Conservation (phyloP, 2,888 invertebrate species). For the Coelopa pilipes region DNA sequence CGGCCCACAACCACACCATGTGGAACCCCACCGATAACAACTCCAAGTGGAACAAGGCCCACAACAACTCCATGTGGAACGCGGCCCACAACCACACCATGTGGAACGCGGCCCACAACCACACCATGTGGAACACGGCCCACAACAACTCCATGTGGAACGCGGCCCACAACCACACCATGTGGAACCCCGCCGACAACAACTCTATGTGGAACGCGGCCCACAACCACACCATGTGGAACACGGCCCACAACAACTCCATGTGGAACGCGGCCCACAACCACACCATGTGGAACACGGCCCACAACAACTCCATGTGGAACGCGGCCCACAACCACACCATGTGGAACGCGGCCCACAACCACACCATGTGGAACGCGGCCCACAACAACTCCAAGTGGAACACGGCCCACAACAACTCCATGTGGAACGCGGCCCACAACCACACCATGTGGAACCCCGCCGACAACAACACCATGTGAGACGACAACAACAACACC, state of each 20-base stretch:
- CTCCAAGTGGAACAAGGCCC: not conserved
- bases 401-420: not conserved
- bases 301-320: slow-evolving; percentile 9
- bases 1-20: not conserved
- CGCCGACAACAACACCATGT: not conserved
- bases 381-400: not conserved
- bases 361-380: not conserved
- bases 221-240: not conserved
- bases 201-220: not conserved
- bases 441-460: slow-evolving; percentile 7
- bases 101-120: not conserved
- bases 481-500: not conserved
- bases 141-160: not conserved
- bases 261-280: not conserved
- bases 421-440: slow-evolving; percentile 2
- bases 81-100: slow-evolving; percentile 3
- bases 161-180: not conserved
- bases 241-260: slow-evolving; percentile 28
- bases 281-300: not conserved
- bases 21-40: not conserved
- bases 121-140: not conserved
- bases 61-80: slow-evolving; percentile 2
- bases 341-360: not conserved
- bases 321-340: not conserved
- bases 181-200: not conserved